Evolutionary conservation across 2,888 invertebrate genomes (phyloP), one percentile per base, ranked within the genome.

Genomic region (Hemistola chrysoprasaria): DNA sequence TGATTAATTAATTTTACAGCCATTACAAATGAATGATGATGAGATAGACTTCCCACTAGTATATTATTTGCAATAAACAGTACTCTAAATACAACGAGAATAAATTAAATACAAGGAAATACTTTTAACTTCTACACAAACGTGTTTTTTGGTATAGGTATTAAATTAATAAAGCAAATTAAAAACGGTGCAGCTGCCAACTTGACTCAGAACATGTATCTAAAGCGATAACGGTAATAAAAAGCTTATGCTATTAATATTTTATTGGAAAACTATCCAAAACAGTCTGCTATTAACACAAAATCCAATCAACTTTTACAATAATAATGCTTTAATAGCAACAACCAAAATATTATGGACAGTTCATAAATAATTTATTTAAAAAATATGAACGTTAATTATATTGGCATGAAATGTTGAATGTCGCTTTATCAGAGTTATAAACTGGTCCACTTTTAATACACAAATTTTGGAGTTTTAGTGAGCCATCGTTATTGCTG

Each of bases 331-430:
- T 3, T 16, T 16, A 16, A 16, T 16, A 10, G 16, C 31, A 10
- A 41, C 35, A 35, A 20, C 31, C 41, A 24, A 37, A 21, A 24
- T 24, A 31, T 6, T 24, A 31, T 6, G 25, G 11, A 6, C 24
- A 27, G 30, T 36, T 34, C 37, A 47, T 49, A 49, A 49, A 53
- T 50, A 46, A 50, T 50, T 42, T 43, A 53, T 47, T 11, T 30
- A 39, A 35, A 46, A 53, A 46, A 48, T 44, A 30, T 34, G 34
- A 27, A 40, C 35, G 41, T 38, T 36, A 46, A 43, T 46, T 47
- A 47, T 52, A 52, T 40, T 31, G 37, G 29, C 47, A 38, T 29
- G 26, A 32, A 32, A 23, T 35, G 35, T 40, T 40, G 32, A 28
- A 34, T 34, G 28, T 34, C 29, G 29, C 22, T 30, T 40, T 44